phyloP scores from a whole-genome alignment of 2,888 invertebrate species.

The Microchrysa polita region DNA sequence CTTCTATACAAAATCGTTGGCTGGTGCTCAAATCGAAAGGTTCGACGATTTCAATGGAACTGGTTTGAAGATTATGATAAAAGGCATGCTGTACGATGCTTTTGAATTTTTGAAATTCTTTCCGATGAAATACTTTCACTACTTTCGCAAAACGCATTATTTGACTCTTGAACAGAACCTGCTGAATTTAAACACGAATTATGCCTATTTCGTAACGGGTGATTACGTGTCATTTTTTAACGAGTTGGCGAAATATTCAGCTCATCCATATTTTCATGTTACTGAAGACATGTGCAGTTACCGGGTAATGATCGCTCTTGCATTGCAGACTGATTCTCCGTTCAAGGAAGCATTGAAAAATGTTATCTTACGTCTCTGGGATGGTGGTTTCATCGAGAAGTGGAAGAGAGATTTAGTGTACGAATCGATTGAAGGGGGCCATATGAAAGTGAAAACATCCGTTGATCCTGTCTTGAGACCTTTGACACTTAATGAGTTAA shows the following conservation, averaged over 20 bases:
- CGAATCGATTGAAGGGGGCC: not conserved
- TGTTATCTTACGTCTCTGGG: not conserved
- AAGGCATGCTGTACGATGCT: not conserved
- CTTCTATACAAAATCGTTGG: not conserved
- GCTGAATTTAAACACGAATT: not conserved
- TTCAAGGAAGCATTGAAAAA: not conserved
- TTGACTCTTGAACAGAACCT: not conserved
- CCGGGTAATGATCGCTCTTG: not conserved
- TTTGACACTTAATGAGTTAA: not conserved
- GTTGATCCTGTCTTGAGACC: not conserved
- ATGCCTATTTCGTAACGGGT: not conserved
- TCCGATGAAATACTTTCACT: not conserved
- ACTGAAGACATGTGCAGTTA: not conserved
- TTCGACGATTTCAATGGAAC: not conserved
- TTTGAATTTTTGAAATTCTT: not conserved
- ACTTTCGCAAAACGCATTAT: not conserved
- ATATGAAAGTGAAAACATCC: not conserved
- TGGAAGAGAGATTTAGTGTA: conserved; percentile 1
- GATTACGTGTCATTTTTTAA: not conserved
- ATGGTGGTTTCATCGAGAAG: not conserved
- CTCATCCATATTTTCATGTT: not conserved
- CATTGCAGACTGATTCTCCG: not conserved
- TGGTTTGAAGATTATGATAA: not conserved
- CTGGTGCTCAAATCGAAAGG: not conserved
- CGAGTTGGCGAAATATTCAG: not conserved